Percentiles rank a stretch among this genome's conserved stretches.
Conservation (phyloP, 2,888 invertebrate genomes). For the Spatulosminthurus flaviceps region DNA sequence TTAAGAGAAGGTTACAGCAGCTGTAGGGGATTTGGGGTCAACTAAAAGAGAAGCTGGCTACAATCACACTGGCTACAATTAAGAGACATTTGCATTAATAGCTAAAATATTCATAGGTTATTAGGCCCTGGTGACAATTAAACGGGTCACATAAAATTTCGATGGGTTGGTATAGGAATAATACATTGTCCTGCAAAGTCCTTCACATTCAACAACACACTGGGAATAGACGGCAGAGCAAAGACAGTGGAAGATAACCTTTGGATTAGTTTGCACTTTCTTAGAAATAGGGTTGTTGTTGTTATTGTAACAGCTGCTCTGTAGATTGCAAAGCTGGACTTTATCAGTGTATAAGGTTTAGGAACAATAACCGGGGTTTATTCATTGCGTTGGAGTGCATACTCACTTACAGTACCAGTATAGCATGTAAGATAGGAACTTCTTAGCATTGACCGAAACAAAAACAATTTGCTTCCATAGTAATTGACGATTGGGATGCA, state of each 20-base stretch:
- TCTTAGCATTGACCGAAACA: too few relatives aligned
- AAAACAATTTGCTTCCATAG: too few relatives aligned
- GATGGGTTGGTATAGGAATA: not conserved
- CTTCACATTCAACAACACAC: too few relatives aligned
- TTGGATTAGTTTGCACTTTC: not conserved
- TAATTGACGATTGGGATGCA: too few relatives aligned
- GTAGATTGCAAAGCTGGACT: too few relatives aligned
- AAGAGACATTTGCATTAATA: not conserved
- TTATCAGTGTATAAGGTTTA: too few relatives aligned
- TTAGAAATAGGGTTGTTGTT: too few relatives aligned
- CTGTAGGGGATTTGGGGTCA: constrained; percentile 4
- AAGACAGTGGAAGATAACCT: not conserved
- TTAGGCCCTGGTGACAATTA: not conserved
- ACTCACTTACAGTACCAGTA: too few relatives aligned
- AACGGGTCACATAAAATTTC: not conserved
- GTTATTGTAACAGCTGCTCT: too few relatives aligned
- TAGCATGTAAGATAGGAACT: too few relatives aligned
- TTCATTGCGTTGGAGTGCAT: too few relatives aligned
- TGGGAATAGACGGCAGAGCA: not conserved
- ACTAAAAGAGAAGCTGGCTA: not conserved
- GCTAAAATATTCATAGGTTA: constrained; percentile 3
- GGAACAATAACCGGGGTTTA: too few relatives aligned
- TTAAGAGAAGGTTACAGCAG: constrained; percentile 1
- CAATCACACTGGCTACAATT: not conserved
- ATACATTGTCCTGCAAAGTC: constrained; percentile 1